Evolutionary conservation across 2,888 invertebrate species (phyloP).

Genomic region (Caenorhabditis imperialis): DNA sequence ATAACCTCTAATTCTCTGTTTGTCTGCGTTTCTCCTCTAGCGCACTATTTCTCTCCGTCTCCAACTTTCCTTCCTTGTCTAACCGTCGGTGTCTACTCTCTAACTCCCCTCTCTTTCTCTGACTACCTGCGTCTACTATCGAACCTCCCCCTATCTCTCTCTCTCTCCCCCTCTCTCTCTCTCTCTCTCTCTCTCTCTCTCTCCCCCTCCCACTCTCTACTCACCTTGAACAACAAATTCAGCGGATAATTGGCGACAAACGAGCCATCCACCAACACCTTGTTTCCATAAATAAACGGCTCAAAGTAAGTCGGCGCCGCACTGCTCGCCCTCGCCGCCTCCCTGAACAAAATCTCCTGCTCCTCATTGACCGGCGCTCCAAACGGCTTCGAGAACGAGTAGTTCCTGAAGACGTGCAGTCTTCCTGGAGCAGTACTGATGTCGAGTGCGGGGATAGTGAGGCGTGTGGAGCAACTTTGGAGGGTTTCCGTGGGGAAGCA

Average conservation of each 20-base stretch:
- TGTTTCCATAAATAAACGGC: conserved; percentile 64
- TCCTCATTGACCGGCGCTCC: conserved; percentile 62
- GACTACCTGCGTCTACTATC: too few species aligned
- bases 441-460: conserved; percentile 73
- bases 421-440: conserved; percentile 69
- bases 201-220: too few species aligned
- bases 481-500: conserved; percentile 71
- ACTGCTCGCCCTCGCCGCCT: conserved; percentile 73
- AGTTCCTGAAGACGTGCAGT: conserved; percentile 72
- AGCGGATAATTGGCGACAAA: conserved; percentile 75
- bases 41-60: too few species aligned
- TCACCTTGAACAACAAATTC: conserved; percentile 71
- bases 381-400: conserved; percentile 64
- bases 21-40: too few species aligned
- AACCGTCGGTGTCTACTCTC: too few species aligned
- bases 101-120: too few species aligned
- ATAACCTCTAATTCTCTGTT: too few species aligned
- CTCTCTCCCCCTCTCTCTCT: too few species aligned
- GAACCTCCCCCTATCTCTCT: too few species aligned
- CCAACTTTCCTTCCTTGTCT: too few species aligned
- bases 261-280: conserved; percentile 72
- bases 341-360: conserved; percentile 71
- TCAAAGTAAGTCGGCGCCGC: conserved; percentile 76
- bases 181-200: too few species aligned
- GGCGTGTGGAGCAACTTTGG: conserved; percentile 56